A percentile compares a stretch with the other conserved stretches of the same genome.
phyloP scores from a whole-genome alignment of 2,888 invertebrate genomes.

The Perithous albicinctus region DNA sequence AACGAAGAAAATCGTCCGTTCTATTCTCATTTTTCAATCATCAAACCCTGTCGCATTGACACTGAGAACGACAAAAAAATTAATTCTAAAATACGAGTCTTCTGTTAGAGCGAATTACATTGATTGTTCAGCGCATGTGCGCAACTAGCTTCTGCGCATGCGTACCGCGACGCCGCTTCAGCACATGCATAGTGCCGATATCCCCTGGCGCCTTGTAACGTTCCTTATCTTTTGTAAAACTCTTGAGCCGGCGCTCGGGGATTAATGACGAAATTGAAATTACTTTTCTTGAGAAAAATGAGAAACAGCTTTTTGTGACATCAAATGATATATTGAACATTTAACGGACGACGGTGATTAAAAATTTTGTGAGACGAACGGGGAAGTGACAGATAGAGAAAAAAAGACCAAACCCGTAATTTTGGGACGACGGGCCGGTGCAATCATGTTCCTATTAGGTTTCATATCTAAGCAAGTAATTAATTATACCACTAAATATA shows the following conservation, averaged over 20 bases:
- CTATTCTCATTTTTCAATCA: conserved; percentile 41
- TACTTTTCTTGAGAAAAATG: conserved; percentile 18
- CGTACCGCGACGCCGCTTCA: conserved; percentile 58
- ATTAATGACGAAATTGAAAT: conserved; percentile 25
- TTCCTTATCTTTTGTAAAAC: conserved; percentile 77
- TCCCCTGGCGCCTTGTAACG: conserved; percentile 74
- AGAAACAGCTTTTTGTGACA: not conserved
- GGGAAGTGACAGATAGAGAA: conserved; percentile 52
- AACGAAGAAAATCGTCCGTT: not conserved
- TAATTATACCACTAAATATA: conserved; percentile 84
- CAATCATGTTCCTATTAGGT: conserved; percentile 85
- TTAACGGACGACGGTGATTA: too few species aligned
- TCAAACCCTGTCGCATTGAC: not conserved
- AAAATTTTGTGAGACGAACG: not conserved
- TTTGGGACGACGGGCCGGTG: conserved; percentile 81
- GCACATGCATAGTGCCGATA: conserved; percentile 61
- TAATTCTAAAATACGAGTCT: not conserved
- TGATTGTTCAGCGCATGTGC: conserved; percentile 38
- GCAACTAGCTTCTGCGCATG: conserved; percentile 51
- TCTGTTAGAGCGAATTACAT: not conserved
- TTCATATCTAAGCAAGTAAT: conserved; percentile 85
- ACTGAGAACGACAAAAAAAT: not conserved
- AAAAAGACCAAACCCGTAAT: conserved; percentile 66
- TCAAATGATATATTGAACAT: too few species aligned
- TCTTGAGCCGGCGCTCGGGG: conserved; percentile 73